Base-by-base conservation (phyloP, 2,888 invertebrate genomes). In the Agrochola lota region DNA sequence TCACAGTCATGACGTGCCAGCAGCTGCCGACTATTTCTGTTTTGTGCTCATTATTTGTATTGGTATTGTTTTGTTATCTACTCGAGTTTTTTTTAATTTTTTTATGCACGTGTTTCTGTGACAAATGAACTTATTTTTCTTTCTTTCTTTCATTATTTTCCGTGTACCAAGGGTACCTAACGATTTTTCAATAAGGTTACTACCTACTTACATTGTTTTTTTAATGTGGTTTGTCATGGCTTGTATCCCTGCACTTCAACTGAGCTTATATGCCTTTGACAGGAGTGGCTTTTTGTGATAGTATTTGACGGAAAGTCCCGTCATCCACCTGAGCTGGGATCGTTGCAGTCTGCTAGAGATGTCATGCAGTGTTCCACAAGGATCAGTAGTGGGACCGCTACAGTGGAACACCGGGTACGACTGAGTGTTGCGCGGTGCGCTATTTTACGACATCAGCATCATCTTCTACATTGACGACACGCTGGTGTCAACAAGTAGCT, bases 141-240 rank as follows among this genome's bases (percentile, higher is more conserved):
- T n/a, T n/a, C n/a, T n/a, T n/a, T n/a, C n/a, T n/a, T n/a, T n/a
- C n/a, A n/a, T n/a, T 82, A 35, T 80, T 77, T 26, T 73, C 35
- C 23, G 46, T 40, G 30, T 30, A 60, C 9, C 60, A 30, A 60
- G 55, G 55, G 30, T 63, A 52, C 40, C 12, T 63, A 64, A 9
- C 15, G 74, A 43, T 11, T 30, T 23, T 62, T 15, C 43, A 59
- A 81, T 52, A 20, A 57, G n/a, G n/a, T 43, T 73, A 17, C 30
- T 11, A 40, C 23, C n/a, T 26, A 59, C 26, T 17, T 55, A 20
- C 52, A 3, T 26, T 0, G 26, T 62, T 17, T 62, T n/a, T 49
- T 20, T 17, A 0, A 43, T 49, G 17, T 43, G 5, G n/a, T 46
- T 43, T 76, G 17, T 23, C 40, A 49, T 49, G 20, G 26, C 26